Evolutionary conservation across 64 coral and sea anemone species (phyloP), one percentile per base, ranked within the genome.

Genomic region (Astreopora myriophthalma): DNA sequence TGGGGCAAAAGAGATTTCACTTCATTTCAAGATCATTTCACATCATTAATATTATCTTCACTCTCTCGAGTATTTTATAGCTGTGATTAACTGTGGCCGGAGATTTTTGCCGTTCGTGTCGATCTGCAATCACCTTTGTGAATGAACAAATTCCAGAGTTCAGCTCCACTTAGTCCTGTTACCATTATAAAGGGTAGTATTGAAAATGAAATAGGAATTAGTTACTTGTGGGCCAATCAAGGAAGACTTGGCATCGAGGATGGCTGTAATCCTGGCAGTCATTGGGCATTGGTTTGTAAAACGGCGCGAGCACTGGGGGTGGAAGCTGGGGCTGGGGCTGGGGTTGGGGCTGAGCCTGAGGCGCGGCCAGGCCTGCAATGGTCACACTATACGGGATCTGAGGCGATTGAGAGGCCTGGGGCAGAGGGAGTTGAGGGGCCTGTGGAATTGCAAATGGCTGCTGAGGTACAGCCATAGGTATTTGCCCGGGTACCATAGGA

Each of bases 171-270:
- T n/a, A n/a, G n/a, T 20, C 69, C 10, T 24, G 11, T 71, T 58
- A 13, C 52, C 52, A n/a, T 58, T 44, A 44, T 44, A 44, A n/a
- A n/a, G 11, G 42, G 42, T 11, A 6, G 20, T 62, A 5, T 14
- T 62, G 13, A 10, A 62, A 62, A 8, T 10, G 3, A 66, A 66
- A 0, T 7, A 66, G 0, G 5, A 5, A 31, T 52, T 78, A 24
- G 16, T 51, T 71, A 96, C 95, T 87, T 80, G 95, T 91, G 10
- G 95, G 95, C 95, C 95, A 97, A 76, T 97, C 95, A 55, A 97
- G 88, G 16, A 94, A 97, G 37, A 94, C 81, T 6, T 76, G 91
- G 29, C 95, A 97, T 75, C 87, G 75, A 66, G 93, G 75, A 17
- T 79, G 19, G n/a, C 61, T 86, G 20, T 97, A 97, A 83, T 90